A percentile compares a stretch with the other conserved stretches of the same genome.
These are phyloP conservation scores for Lontra canadensis DNA, from an alignment of 2,113 vertebrate species.

Conservation along the genomic window DNA sequence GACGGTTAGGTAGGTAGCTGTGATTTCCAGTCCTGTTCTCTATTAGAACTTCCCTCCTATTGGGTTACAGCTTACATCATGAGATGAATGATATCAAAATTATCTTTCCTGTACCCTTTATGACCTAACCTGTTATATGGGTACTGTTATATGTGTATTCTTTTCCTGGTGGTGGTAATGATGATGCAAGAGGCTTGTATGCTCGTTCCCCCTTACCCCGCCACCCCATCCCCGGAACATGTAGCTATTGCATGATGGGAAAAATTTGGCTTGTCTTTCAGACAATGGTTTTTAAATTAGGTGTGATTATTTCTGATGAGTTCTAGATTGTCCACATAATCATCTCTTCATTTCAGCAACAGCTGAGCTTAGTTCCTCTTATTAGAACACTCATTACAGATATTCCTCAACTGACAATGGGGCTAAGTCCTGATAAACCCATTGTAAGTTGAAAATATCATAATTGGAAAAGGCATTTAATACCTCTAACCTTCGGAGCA, in stretches of 20 bases:
- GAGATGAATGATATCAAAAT: constrained; percentile 3
- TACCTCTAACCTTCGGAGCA: not conserved
- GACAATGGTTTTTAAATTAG: constrained; percentile 61
- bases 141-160: not conserved
- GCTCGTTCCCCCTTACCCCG: not conserved
- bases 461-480: not conserved
- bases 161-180: not conserved
- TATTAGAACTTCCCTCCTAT: not conserved
- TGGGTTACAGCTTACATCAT: not conserved
- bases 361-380: not conserved
- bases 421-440: not conserved
- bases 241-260: not conserved
- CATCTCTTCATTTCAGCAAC: constrained; percentile 28
- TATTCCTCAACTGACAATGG: not conserved
- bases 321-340: constrained; percentile 25
- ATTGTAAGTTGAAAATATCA: not conserved
- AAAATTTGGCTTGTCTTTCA: constrained; percentile 44
- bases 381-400: not conserved
- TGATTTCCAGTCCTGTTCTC: not conserved
- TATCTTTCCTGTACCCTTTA: not conserved
- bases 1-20: not conserved
- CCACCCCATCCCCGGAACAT: not conserved
- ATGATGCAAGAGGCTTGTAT: not conserved
- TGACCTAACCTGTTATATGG: not conserved
- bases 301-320: constrained; percentile 61